Percentiles rank a stretch among this genome's conserved stretches.
phyloP scores from a whole-genome alignment of 2,113 vertebrate genomes.

The Salvator merianae region DNA sequence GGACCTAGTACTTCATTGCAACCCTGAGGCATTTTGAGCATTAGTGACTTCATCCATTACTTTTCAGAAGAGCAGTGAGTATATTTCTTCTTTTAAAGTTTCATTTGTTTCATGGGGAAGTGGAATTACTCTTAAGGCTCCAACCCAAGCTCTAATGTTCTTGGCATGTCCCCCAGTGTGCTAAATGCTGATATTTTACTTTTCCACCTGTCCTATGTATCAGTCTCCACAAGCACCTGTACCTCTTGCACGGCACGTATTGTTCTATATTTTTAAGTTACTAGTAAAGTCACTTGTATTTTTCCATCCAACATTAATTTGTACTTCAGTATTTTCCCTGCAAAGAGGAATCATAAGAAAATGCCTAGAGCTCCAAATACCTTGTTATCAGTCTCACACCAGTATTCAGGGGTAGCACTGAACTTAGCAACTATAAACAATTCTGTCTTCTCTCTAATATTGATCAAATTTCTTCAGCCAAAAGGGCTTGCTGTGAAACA shows the following conservation, averaged over 20 bases:
- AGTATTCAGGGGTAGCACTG: background rate
- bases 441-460: constrained; percentile 24
- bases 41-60: too few species aligned
- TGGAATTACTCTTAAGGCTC: background rate
- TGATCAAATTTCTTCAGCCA: constrained; percentile 21
- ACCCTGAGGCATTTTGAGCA: too few species aligned
- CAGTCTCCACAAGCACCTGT: too few species aligned
- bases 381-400: background rate
- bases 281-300: too few species aligned
- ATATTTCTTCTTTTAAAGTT: background rate
- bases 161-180: too few species aligned
- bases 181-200: too few species aligned
- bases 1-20: too few species aligned
- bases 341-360: background rate
- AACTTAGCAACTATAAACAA: constrained; percentile 15
- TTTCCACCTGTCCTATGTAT: too few species aligned
- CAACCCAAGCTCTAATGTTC: too few species aligned
- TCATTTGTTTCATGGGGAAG: background rate
- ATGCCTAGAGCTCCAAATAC: background rate
- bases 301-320: background rate
- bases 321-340: background rate
- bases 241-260: too few species aligned
- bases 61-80: too few species aligned
- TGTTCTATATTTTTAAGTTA: too few species aligned
- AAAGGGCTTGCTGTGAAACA: constrained; percentile 47